These are phyloP conservation scores for Esox niger DNA, from an alignment of 2,113 vertebrate genomes.

Conservation along the genomic window DNA sequence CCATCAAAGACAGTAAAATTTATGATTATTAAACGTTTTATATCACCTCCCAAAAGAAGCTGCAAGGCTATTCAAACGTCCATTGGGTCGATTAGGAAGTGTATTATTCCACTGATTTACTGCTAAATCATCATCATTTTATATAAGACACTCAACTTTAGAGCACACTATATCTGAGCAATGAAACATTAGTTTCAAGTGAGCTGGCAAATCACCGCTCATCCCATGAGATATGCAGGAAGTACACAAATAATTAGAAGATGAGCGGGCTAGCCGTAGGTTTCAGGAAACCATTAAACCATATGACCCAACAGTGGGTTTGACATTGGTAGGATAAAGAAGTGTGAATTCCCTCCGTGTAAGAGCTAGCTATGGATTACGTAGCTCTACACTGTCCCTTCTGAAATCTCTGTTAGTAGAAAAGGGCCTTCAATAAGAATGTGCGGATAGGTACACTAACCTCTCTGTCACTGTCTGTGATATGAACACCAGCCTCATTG, in stretches of 20 bases:
- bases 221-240: slow-evolving; percentile 12
- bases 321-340: neutral
- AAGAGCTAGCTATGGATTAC: too few relatives aligned
- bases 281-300: slow-evolving; percentile 17
- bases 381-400: too few relatives aligned
- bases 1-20: slow-evolving; percentile 56
- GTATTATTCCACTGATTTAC: slow-evolving; percentile 46
- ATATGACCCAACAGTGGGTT: neutral
- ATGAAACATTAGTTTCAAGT: slow-evolving; percentile 38
- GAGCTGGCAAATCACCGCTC: slow-evolving; percentile 13
- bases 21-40: slow-evolving; percentile 54
- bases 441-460: neutral
- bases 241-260: slow-evolving; percentile 21
- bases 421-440: neutral
- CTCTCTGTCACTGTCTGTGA: slow-evolving; percentile 1
- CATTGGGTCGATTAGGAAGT: slow-evolving; percentile 50
- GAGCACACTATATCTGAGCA: slow-evolving; percentile 22
- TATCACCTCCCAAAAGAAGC: slow-evolving; percentile 43
- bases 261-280: slow-evolving; percentile 21
- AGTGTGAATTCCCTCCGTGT: too few relatives aligned
- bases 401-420: too few relatives aligned
- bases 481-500: neutral
- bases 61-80: slow-evolving; percentile 43
- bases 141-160: slow-evolving; percentile 2
- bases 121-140: slow-evolving; percentile 26